phyloP scores from a whole-genome alignment of 2,113 vertebrate species.

The Acrocephalus arundinaceus region DNA sequence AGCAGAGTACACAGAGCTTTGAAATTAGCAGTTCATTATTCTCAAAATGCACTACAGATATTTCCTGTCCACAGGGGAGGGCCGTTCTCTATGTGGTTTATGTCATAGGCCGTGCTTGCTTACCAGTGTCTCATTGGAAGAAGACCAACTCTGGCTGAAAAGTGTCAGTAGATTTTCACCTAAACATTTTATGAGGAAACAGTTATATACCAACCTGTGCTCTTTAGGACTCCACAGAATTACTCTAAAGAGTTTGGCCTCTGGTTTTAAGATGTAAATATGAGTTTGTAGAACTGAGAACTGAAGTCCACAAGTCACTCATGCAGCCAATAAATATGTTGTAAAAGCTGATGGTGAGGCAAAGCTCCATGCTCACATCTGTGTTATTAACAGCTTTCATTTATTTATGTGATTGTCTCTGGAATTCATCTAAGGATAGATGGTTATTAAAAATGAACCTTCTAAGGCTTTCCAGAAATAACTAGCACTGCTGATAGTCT shows the following conservation, averaged over 20 bases:
- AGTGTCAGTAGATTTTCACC: background rate
- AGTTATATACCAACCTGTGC: rapidly evolving
- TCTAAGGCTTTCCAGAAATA: background rate
- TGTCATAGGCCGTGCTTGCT: background rate
- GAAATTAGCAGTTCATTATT: background rate
- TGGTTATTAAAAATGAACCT: background rate
- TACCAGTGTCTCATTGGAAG: rapidly evolving
- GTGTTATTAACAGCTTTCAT: background rate
- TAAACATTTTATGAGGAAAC: background rate
- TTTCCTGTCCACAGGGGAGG: background rate
- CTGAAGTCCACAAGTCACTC: background rate
- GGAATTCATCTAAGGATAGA: background rate
- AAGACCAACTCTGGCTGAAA: background rate
- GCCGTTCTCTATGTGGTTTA: background rate
- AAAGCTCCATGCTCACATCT: background rate
- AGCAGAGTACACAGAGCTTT: background rate
- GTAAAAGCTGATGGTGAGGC: background rate
- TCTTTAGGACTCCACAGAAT: background rate
- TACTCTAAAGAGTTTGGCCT: background rate
- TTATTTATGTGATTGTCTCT: background rate
- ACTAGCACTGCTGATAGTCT: background rate
- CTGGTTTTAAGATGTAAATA: background rate
- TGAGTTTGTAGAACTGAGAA: background rate
- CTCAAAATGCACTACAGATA: background rate
- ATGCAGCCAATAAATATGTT: background rate